Base-by-base conservation (phyloP, 2,113 vertebrate genomes). In the Turnix velox region DNA sequence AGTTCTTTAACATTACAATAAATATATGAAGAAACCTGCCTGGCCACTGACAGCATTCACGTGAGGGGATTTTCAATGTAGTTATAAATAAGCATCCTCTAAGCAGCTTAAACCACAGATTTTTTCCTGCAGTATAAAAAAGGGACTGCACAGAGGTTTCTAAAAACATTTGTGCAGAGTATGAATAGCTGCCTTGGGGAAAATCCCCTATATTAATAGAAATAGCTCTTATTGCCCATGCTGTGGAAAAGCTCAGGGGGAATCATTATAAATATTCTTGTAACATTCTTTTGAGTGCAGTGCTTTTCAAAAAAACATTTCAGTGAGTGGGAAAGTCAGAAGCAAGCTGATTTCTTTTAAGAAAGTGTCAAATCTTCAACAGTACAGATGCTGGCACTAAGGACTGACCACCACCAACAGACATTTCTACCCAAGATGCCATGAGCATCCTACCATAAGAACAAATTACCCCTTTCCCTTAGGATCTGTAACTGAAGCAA, bases 171-270 rank as follows among this genome's bases (percentile, higher is more conserved):
- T 92, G 63, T 75, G 51, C 33, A 78, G 72, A 81, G n/a, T 84
- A 94, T 75, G 84, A 95, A 93, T 92, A 94, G 82, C 73, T 87
- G 71, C 31, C 79, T 80, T 87, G 84, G 95, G 95, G 95, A 97
- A 96, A 97, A 82, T 93, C 92, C 95, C 90, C 58, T 3, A 0
- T 94, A 92, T 92, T 94, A 97, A 94, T 77, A 97, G 89, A 96
- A 95, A 81, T 51, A 87, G 81, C 63, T 87, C 76, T 92, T 79
- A 75, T 46, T 81, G 82, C 81, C 75, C 77, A 63, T 68, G 7
- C 77, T 61, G 51, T 71, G 84, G 18, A 10, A 66, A 42, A 25
- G 89, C 79, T 91, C 84, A 71, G 46, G 84, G 82, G 76, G 74
- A 93, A 80, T 87, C 57, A 83, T 87, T 83, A 77, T 58, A 91